phyloP scores from a whole-genome alignment of 2,113 vertebrate genomes.

The Strix uralensis region DNA sequence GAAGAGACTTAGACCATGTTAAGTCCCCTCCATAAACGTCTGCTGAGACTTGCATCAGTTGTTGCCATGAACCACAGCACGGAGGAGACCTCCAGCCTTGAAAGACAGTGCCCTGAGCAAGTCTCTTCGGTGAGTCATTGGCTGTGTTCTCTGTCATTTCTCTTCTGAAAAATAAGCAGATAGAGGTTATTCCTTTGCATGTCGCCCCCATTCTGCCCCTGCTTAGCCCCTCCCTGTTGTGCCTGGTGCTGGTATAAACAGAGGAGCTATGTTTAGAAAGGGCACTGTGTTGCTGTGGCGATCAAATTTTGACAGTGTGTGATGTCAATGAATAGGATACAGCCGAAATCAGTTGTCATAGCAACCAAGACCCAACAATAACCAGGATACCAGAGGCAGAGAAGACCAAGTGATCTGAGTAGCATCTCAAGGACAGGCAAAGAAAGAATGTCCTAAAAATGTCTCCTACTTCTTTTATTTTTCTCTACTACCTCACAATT shows the following conservation, averaged over 20 bases:
- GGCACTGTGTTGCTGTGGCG: constrained; percentile 42
- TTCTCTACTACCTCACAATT: neutral
- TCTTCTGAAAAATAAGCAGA: neutral
- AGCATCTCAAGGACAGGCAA: constrained; percentile 54
- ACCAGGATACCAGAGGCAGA: constrained; percentile 51
- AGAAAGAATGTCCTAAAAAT: neutral
- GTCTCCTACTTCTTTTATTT: neutral
- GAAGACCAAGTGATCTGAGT: constrained; percentile 36
- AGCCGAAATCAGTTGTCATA: constrained; percentile 46
- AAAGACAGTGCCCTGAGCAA: neutral
- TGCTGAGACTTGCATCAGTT: neutral
- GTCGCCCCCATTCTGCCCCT: neutral
- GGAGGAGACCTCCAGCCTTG: neutral
- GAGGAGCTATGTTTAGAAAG: constrained; percentile 63
- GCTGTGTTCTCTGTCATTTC: neutral
- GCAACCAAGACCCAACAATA: constrained; percentile 67
- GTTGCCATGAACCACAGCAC: neutral
- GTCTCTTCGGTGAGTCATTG: neutral
- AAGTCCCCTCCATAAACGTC: neutral
- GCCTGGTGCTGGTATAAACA: constrained; percentile 27
- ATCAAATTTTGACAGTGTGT: constrained; percentile 57
- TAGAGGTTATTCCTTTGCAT: neutral
- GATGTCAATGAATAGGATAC: constrained; percentile 60
- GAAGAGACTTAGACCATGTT: neutral
- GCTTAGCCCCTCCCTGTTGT: neutral